A percentile compares a stretch with the other conserved stretches of the same genome.
Evolutionary conservation across 2,888 invertebrate genomes (phyloP).

Genomic region (Invenusta paracnida): DNA sequence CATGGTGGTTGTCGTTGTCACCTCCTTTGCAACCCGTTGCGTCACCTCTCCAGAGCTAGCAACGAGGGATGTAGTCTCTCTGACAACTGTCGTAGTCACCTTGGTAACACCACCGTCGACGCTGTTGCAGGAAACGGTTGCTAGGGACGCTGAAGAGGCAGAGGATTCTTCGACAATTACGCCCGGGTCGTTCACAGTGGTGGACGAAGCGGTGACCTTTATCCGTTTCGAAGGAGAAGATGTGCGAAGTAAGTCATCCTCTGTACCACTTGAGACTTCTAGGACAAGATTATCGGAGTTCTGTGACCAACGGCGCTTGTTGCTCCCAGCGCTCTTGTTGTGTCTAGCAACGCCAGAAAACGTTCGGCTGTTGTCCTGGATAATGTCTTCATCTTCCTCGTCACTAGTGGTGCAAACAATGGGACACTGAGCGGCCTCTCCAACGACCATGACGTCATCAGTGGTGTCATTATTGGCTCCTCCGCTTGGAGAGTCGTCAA

Average conservation of each 20-base stretch:
- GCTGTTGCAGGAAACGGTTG: neutral
- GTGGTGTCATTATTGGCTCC: neutral
- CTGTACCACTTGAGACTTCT: neutral
- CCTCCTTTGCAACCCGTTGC: neutral
- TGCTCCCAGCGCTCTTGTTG: neutral
- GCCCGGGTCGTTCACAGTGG: neutral
- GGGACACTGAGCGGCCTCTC: neutral
- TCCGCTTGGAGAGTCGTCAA: no score
- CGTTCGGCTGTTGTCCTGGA: neutral
- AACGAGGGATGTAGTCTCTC: neutral
- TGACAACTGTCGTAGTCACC: neutral
- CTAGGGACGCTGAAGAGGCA: neutral
- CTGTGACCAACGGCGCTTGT: neutral
- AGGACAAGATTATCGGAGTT: neutral
- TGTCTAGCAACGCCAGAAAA: no score
- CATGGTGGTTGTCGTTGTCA: neutral
- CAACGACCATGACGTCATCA: neutral
- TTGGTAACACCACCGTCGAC: neutral
- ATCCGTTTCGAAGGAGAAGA: neutral
- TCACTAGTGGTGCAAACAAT: neutral
- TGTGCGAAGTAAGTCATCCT: neutral
- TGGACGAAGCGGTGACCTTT: neutral
- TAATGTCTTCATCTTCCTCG: neutral
- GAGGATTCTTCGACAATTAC: neutral
- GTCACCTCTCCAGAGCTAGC: neutral